Evolutionary conservation across 2,113 vertebrate genomes (phyloP).

Genomic region (Paradoxurus hermaphroditus): DNA sequence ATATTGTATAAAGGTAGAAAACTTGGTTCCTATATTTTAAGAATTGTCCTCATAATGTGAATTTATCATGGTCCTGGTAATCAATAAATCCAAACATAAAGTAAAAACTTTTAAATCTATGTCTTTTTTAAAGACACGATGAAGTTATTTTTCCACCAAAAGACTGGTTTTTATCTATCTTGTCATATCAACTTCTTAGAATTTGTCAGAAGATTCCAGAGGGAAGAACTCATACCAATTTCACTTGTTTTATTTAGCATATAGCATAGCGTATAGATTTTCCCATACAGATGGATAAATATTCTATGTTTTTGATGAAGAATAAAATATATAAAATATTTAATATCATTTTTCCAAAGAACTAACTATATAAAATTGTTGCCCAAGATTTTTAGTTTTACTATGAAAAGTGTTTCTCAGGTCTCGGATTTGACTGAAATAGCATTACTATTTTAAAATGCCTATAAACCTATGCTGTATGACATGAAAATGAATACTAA

Average conservation of each 20-base stretch:
- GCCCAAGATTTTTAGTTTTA: neutral
- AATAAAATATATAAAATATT: conserved; percentile 5
- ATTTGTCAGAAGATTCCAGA: neutral
- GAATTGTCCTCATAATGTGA: neutral
- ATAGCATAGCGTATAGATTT: neutral
- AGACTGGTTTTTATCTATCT: neutral
- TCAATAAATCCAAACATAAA: conserved; percentile 47
- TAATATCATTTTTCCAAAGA: neutral
- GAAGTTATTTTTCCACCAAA: neutral
- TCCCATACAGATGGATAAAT: neutral
- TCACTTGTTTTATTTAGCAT: neutral
- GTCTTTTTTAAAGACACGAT: neutral
- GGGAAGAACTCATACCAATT: neutral
- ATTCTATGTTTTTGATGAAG: neutral
- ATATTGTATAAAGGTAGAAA: neutral
- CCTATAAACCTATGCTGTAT: neutral
- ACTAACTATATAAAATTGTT: neutral
- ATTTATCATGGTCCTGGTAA: neutral
- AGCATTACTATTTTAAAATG: neutral
- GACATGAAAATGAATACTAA: neutral
- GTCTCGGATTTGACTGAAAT: neutral
- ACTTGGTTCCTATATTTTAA: neutral
- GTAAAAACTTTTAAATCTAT: neutral
- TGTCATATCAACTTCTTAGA: neutral
- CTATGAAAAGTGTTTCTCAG: neutral